phyloP scores from a whole-genome alignment of 2,888 invertebrate genomes.

The Cybosia mesomella region DNA sequence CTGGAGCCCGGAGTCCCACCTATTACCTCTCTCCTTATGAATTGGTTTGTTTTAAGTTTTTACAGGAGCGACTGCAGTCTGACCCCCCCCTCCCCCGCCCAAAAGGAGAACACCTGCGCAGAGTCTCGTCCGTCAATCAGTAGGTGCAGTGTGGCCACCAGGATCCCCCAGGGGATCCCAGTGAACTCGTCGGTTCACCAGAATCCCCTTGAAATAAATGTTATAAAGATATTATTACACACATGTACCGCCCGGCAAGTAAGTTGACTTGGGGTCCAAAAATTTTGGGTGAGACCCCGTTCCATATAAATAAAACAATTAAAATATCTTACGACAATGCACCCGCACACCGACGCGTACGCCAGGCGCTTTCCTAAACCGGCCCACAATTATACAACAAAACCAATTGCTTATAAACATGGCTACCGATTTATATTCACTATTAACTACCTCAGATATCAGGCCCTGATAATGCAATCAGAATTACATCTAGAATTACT shows the following conservation, averaged over 20 bases:
- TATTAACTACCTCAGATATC: slow-evolving; percentile 29
- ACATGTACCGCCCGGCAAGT: background rate
- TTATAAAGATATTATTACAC: no score
- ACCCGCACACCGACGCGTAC: slow-evolving; percentile 14
- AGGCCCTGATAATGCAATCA: slow-evolving; percentile 32
- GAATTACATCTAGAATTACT: slow-evolving; percentile 29
- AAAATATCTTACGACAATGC: slow-evolving; percentile 20
- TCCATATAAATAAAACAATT: background rate
- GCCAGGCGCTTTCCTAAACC: slow-evolving; percentile 43
- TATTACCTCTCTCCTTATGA: no score
- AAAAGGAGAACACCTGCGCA: no score
- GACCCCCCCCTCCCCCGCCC: no score
- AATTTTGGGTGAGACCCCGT: background rate
- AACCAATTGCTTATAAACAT: slow-evolving; percentile 46
- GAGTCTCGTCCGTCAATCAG: no score
- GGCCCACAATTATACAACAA: slow-evolving; percentile 43
- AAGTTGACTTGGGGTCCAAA: background rate
- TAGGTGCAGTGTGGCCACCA: no score
- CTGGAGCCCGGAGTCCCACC: no score
- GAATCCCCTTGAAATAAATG: no score
- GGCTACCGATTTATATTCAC: slow-evolving; percentile 36
- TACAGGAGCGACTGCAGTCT: no score
- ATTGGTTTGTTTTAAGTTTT: no score
- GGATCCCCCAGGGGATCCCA: no score
- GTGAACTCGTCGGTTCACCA: no score